These are phyloP conservation scores for Pachypeltis micranthus DNA, from an alignment of 1,140 invertebrate species.

Conservation along the genomic window DNA sequence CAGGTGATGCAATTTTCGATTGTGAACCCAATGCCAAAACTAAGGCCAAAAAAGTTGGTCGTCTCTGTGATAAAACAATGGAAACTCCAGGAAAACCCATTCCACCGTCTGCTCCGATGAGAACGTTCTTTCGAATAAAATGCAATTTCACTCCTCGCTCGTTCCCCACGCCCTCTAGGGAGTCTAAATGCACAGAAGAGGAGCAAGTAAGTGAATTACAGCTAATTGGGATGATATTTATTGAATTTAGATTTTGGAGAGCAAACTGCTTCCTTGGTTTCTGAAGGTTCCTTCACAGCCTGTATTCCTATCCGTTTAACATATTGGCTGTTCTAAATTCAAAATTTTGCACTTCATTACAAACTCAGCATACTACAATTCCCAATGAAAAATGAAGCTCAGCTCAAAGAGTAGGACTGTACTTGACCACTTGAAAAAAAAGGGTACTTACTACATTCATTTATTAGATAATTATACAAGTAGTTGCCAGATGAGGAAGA, in stretches of 20 bases:
- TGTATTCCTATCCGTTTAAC: background rate
- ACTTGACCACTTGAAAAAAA: too few relatives aligned
- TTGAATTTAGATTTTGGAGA: background rate
- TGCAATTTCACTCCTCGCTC: constrained; percentile 61
- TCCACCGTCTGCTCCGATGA: constrained; percentile 40
- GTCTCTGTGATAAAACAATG: too few relatives aligned
- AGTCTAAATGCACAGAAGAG: constrained; percentile 60
- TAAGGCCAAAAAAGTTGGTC: constrained; percentile 21
- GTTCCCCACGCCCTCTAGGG: constrained; percentile 71
- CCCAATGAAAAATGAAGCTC: background rate
- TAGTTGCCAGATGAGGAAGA: too few relatives aligned
- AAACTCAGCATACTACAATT: background rate
- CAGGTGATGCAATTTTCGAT: background rate
- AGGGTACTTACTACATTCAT: too few relatives aligned
- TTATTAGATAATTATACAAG: too few relatives aligned
- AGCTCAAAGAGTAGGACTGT: too few relatives aligned
- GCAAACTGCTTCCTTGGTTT: background rate
- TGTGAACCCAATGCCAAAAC: constrained; percentile 25
- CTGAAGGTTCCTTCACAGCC: too few relatives aligned
- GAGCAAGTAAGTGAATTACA: constrained; percentile 43
- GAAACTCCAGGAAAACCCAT: constrained; percentile 21
- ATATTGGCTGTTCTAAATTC: too few relatives aligned
- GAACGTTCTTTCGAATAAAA: constrained; percentile 45
- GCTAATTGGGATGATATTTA: background rate
- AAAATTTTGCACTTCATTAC: background rate